Evolutionary conservation across 2,797 vertebrate species (phyloP).

Genomic region (Galaxias olidus): DNA sequence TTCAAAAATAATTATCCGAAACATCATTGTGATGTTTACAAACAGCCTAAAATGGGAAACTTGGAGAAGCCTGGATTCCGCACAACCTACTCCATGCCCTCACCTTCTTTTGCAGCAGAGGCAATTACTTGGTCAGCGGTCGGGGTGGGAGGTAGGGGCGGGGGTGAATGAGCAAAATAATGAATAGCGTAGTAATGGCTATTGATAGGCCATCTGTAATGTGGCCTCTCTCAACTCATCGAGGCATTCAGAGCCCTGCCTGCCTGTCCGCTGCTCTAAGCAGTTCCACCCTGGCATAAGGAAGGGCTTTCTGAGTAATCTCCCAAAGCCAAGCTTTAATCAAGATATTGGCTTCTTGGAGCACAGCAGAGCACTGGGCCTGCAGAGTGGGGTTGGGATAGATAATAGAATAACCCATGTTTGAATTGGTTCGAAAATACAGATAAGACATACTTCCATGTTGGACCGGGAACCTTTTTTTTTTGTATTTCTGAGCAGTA

Average conservation of each 20-base stretch:
- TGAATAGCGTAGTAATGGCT: conserved; percentile 67
- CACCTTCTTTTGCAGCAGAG: conserved; percentile 30
- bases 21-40: no score
- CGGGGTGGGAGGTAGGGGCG: conserved; percentile 10
- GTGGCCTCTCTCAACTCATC: conserved; percentile 37
- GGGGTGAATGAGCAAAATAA: conserved; percentile 60
- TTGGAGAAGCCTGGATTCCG: conserved; percentile 4
- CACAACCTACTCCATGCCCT: conserved; percentile 7
- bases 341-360: conserved; percentile 56
- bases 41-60: no score
- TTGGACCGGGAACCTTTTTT: no score
- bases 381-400: conserved; percentile 26
- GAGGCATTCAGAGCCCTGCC: conserved; percentile 47
- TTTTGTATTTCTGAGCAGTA: no score
- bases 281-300: conserved; percentile 62
- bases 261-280: conserved; percentile 43
- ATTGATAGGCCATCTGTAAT: conserved; percentile 62
- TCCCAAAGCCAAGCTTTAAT: conserved; percentile 56
- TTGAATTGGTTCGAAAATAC: background rate
- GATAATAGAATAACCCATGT: conserved; percentile 5
- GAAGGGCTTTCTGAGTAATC: conserved; percentile 55
- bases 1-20: no score
- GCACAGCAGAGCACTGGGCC: conserved; percentile 27
- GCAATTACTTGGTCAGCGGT: conserved; percentile 51
- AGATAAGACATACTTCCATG: no score